Base-by-base conservation (phyloP, 2,797 vertebrate species). In the Pantherophis alleghaniensis region DNA sequence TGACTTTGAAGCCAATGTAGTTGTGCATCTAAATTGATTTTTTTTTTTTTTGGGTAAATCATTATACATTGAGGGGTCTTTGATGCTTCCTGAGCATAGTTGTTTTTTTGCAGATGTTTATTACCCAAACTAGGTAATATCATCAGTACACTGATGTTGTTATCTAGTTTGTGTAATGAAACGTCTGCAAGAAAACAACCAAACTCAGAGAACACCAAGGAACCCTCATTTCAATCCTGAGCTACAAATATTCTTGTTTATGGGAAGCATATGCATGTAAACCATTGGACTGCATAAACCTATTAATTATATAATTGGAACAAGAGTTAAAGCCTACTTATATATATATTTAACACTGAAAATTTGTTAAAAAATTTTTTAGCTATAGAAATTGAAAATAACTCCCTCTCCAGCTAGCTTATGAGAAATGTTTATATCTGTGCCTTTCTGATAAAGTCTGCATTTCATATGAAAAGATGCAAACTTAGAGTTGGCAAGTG, bases 401-500 rank as follows among this genome's bases (percentile, higher is more conserved):
- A 0, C 32, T 74, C 91, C 86, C 94, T 93, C 92, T 93, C 88
- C 93, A 94, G 94, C 93, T 42, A 53, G 7, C 51, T 53, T 53
- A 9, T 9, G 86, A 57, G 74, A 94, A 96, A 97, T 94, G 94
- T 92, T 94, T 95, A 95, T 87, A 66, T 91, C 86, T 55, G 55
- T 61, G 74, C 32, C 86, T 96, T 90, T 90, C 94, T 96, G 96
- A 90, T 57, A 95, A 88, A 96, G 96, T 96, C 87, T 96, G 92
- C 91, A 96, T 96, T 97, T 96, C 93, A 94, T 74, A 96, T 93
- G 90, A 94, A 96, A 97, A 97, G 96, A 55, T 94, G 83, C 16
- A 95, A 97, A 96, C 96, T 90, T 94, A 92, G 87, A 93, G 92
- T 95, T 94, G 96, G 94, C 79, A 96, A 97, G 96, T 97, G 95